phyloP scores from a whole-genome alignment of 2,113 vertebrate genomes.

The Pitta sordida region DNA sequence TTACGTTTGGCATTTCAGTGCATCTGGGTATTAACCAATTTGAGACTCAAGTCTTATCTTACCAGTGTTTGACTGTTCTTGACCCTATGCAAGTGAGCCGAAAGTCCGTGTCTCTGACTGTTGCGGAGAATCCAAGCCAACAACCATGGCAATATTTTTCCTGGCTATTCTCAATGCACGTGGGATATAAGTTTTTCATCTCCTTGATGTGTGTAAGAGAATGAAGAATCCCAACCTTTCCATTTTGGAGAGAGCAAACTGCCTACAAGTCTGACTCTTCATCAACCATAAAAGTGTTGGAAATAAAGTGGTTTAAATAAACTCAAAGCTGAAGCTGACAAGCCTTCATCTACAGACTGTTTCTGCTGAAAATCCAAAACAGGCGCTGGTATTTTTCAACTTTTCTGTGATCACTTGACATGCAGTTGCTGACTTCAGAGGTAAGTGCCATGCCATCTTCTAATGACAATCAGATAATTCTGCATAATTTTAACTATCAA shows the following conservation, averaged over 20 bases:
- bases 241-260: not conserved
- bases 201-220: not conserved
- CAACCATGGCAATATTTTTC: not conserved
- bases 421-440: not conserved
- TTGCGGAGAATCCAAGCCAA: not conserved
- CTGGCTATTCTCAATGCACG: not conserved
- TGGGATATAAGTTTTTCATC: not conserved
- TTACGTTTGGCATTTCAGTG: not conserved
- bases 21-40: not conserved
- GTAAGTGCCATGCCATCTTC: not conserved
- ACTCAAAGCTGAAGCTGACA: not conserved
- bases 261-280: not conserved
- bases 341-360: not conserved
- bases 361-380: not conserved
- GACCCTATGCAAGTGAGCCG: not conserved
- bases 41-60: not conserved
- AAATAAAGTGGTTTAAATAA: not conserved
- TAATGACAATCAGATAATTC: not conserved
- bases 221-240: not conserved
- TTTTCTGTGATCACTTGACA: not conserved
- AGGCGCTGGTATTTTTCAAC: not conserved
- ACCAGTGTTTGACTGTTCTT: accelerated
- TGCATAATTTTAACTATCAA: not conserved
- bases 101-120: not conserved
- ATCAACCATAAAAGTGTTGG: not conserved